Evolutionary conservation across 1,140 invertebrate genomes (phyloP).

Genomic region (Scaptomyza pallida): DNA sequence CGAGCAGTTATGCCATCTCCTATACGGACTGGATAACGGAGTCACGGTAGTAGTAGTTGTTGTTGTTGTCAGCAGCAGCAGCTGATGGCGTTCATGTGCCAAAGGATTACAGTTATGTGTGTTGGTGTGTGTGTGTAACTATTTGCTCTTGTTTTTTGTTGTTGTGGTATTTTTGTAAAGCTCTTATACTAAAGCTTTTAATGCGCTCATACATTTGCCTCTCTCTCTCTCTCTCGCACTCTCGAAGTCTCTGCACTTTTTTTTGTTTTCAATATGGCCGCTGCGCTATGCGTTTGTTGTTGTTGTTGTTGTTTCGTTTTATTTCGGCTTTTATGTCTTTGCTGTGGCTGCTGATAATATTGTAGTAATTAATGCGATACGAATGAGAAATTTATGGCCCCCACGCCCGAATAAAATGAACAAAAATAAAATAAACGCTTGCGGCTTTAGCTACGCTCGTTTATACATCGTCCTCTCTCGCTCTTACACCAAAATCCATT

Average conservation of each 20-base stretch:
- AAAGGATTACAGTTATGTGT: neutral
- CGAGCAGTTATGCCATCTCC: constrained; percentile 60
- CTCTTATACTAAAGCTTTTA: constrained; percentile 35
- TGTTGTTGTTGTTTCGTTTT: constrained; percentile 35
- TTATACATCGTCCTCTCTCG: constrained; percentile 13
- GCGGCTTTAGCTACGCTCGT: constrained; percentile 41
- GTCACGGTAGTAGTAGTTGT: constrained; percentile 51
- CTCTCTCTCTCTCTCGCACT: constrained; percentile 24
- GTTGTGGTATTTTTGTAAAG: constrained; percentile 24
- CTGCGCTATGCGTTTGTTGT: constrained; percentile 41
- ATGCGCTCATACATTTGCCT: constrained; percentile 34
- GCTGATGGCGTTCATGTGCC: constrained; percentile 40
- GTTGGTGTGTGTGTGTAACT: constrained; percentile 42
- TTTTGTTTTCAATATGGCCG: constrained; percentile 72
- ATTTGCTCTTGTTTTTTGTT: neutral
- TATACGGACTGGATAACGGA: constrained; percentile 72
- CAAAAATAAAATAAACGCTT: constrained; percentile 41
- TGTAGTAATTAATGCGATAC: constrained; percentile 82
- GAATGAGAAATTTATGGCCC: constrained; percentile 80
- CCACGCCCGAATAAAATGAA: constrained; percentile 60
- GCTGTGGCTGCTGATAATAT: constrained; percentile 68
- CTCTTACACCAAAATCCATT: constrained; percentile 49
- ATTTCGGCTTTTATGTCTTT: constrained; percentile 33
- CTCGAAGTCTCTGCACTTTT: too few species aligned
- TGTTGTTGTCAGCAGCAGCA: neutral